Evolutionary conservation across 2,797 vertebrate genomes (phyloP).

Genomic region (Poecilia velifera): DNA sequence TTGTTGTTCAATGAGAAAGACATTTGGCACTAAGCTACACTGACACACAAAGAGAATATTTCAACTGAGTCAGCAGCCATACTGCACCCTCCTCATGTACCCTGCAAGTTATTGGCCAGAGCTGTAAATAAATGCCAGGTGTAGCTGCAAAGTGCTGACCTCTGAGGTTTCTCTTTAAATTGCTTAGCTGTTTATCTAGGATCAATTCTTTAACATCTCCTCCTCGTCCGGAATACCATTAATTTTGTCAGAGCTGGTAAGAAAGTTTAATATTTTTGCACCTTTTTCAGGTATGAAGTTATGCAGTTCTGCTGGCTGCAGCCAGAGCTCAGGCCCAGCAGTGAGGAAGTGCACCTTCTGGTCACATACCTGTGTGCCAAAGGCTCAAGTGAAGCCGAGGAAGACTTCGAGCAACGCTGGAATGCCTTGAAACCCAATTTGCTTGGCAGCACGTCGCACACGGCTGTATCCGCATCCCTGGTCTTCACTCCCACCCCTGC

Average conservation of each 20-base stretch:
- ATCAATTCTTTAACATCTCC: conserved; percentile 15
- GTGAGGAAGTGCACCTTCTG: conserved; percentile 94
- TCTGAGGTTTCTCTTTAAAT: conserved; percentile 11
- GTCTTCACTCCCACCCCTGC: conserved; percentile 74
- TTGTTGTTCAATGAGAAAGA: conserved; percentile 36
- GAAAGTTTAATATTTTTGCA: not conserved
- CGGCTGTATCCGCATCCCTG: conserved; percentile 66
- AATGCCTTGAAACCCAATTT: conserved; percentile 90
- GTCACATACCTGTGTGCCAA: conserved; percentile 93
- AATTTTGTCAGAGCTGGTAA: not conserved
- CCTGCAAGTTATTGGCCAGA: conserved; percentile 9
- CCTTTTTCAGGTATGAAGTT: conserved; percentile 92
- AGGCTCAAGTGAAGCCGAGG: conserved; percentile 88
- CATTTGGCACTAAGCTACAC: conserved; percentile 10
- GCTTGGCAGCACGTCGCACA: conserved; percentile 69
- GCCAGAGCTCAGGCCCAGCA: conserved; percentile 92
- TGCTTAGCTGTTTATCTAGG: conserved; percentile 2
- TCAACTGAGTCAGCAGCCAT: conserved; percentile 40
- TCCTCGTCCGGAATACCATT: not conserved
- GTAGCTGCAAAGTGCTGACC: conserved; percentile 44
- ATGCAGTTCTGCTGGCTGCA: conserved; percentile 99
- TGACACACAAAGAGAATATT: conserved; percentile 23
- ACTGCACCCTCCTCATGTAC: conserved; percentile 24
- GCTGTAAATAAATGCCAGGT: conserved; percentile 18
- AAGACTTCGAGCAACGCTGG: conserved; percentile 95